Evolutionary conservation across 2,888 invertebrate species (phyloP).

Genomic region (Melanostoma scalare): DNA sequence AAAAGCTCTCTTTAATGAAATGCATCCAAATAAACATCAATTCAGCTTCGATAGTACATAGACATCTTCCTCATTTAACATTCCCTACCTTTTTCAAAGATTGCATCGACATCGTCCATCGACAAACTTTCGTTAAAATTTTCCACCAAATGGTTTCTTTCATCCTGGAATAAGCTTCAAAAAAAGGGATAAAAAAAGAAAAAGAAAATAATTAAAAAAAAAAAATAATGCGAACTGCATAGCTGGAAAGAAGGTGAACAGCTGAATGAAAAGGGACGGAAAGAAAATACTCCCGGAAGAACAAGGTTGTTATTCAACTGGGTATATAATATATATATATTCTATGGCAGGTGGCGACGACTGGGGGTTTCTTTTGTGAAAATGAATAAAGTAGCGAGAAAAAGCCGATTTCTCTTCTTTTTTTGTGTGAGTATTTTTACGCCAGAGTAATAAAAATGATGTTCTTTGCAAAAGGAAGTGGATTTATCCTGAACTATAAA

Average conservation of each 20-base stretch:
- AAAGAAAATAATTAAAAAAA: slow-evolving; percentile 6
- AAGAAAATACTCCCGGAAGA: slow-evolving; percentile 55
- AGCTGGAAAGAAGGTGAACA: slow-evolving; percentile 52
- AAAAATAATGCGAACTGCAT: slow-evolving; percentile 50
- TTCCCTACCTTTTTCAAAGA: slow-evolving; percentile 4
- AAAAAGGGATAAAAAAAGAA: neutral
- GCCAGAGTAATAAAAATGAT: slow-evolving; percentile 36
- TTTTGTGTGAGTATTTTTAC: neutral
- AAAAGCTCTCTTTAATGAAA: too few relatives aligned
- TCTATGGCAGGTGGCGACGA: slow-evolving; percentile 19
- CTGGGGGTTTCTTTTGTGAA: slow-evolving; percentile 18
- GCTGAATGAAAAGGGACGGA: neutral
- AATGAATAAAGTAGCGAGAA: slow-evolving; percentile 25
- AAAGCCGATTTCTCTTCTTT: slow-evolving; percentile 29
- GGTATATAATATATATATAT: slow-evolving; percentile 40
- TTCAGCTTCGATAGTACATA: slow-evolving; percentile 49
- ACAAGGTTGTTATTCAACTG: slow-evolving; percentile 67
- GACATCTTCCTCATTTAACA: slow-evolving; percentile 12
- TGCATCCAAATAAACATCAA: slow-evolving; percentile 53
- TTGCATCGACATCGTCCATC: slow-evolving; percentile 35
- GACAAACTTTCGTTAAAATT: slow-evolving; percentile 69
- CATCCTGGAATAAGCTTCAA: slow-evolving; percentile 4
- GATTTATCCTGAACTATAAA: slow-evolving; percentile 76
- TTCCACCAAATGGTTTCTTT: slow-evolving; percentile 54
- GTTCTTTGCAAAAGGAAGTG: slow-evolving; percentile 65